Evolutionary conservation across 1,140 invertebrate species (phyloP), one percentile per base, ranked within the genome.

Genomic region (Zaprionus nigranus): DNA sequence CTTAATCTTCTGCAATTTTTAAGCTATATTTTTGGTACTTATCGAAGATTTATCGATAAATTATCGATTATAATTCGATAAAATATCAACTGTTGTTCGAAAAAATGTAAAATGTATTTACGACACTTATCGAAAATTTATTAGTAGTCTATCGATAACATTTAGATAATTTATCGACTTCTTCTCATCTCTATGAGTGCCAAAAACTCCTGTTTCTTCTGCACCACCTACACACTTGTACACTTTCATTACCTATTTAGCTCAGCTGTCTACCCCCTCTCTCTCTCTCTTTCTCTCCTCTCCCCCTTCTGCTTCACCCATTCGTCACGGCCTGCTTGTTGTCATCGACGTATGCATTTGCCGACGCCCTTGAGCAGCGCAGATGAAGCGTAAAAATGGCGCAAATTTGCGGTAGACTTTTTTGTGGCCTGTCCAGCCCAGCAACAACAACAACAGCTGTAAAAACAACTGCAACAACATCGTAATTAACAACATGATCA

Each of bases 321-420:
- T 60, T 75, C 82, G 78, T 85, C 68, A 60, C 56, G 54, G 68
- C 40, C 38, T 22, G 68, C 36, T 64, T 51, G 56, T 56, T 65
- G 61, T 66, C 65, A 61, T 34, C 61, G 43, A 59, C 72, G 57
- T 71, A 36, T 46, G 22, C 20, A 20, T 59, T 24, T 26, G 64
- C 57, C 71, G 54, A 12, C 61, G 73, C 77, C 81, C 81, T 87
- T 87, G 79, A 56, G 67, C 54, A 70, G 59, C 57, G 59, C 84
- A 79, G 84, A 88, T 88, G 81, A 88, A 81, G 84, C 84, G 74
- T 78, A 67, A 83, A 87, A 87, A 69, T 87, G 83, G 76, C 78
- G 79, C 84, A 84, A 46, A 59, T 40, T 24, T 15, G 15, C 38
- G 49, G 38, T 36, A 43, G 49, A 75, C 40, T 67, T 67, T 73